Conservation (phyloP, 2,113 vertebrate species). For the Malurus elegans region DNA sequence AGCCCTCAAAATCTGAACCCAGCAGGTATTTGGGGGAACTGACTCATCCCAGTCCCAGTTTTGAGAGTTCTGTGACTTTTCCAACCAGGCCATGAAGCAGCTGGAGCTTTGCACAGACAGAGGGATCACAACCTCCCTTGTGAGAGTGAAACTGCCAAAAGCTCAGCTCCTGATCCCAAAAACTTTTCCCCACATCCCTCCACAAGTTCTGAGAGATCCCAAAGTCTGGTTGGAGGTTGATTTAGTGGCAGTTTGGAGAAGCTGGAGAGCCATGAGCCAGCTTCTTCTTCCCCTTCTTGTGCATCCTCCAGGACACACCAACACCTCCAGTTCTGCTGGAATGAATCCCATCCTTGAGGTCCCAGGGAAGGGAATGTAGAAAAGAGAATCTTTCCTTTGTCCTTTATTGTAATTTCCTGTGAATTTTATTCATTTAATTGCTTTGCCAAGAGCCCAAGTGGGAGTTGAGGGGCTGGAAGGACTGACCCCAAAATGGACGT, state of each 20-base stretch:
- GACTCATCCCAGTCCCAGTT: background rate
- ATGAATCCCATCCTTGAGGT: background rate
- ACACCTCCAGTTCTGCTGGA: background rate
- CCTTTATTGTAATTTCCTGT: background rate
- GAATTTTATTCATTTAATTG: background rate
- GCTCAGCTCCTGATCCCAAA: background rate
- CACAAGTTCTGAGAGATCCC: background rate
- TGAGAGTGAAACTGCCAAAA: rapidly evolving
- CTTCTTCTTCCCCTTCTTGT: background rate
- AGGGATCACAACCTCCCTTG: background rate
- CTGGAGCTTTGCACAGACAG: background rate
- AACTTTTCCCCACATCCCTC: background rate
- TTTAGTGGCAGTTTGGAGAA: background rate
- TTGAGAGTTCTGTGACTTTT: background rate
- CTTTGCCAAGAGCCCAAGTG: background rate
- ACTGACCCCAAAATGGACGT: background rate
- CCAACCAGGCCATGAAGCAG: background rate
- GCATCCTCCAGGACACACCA: background rate
- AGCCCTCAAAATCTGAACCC: background rate
- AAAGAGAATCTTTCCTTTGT: background rate
- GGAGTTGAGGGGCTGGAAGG: background rate
- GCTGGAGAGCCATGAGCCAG: rapidly evolving
- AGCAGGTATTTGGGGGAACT: background rate
- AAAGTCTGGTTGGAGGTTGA: background rate
- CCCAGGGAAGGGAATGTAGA: background rate